These are phyloP conservation scores for Sinohyriopsis cumingii DNA, from an alignment of 2,888 invertebrate species.

Conservation along the genomic window DNA sequence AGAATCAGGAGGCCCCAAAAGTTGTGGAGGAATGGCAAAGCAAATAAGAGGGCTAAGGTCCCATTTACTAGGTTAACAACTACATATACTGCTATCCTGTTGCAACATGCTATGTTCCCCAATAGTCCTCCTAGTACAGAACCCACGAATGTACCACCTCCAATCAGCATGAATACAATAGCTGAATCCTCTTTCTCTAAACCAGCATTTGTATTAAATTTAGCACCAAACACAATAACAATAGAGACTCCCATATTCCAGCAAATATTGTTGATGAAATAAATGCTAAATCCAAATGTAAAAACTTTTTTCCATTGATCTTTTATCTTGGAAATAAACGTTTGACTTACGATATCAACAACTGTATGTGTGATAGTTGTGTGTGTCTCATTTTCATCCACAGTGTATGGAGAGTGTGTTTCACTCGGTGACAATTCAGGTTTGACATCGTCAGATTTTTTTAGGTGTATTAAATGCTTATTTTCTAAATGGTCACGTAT, in stretches of 20 bases:
- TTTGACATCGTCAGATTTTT: background rate
- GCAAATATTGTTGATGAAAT: constrained; percentile 56
- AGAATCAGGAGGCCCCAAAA: constrained; percentile 19
- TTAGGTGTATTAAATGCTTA: background rate
- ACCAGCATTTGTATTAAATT: constrained; percentile 45
- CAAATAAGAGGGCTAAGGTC: constrained; percentile 28
- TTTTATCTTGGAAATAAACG: constrained; percentile 3
- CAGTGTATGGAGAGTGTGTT: no score
- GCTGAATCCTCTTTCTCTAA: constrained; percentile 43
- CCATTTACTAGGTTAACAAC: constrained; percentile 47
- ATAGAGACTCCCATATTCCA: constrained; percentile 58
- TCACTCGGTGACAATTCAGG: no score
- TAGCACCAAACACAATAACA: constrained; percentile 51
- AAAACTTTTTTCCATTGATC: constrained; percentile 25
- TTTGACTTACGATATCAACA: background rate
- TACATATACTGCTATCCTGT: constrained; percentile 48
- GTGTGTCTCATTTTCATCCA: no score
- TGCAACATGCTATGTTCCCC: constrained; percentile 47
- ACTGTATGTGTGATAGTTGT: background rate
- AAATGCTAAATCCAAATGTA: constrained; percentile 52
- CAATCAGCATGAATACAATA: constrained; percentile 38
- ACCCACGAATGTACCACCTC: constrained; percentile 54
- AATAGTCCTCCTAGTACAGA: constrained; percentile 54
- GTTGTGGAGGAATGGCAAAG: constrained; percentile 30
- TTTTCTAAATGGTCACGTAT: constrained; percentile 2